Evolutionary conservation across 2,113 vertebrate genomes (phyloP).

Genomic region (Megaceryle maxima): DNA sequence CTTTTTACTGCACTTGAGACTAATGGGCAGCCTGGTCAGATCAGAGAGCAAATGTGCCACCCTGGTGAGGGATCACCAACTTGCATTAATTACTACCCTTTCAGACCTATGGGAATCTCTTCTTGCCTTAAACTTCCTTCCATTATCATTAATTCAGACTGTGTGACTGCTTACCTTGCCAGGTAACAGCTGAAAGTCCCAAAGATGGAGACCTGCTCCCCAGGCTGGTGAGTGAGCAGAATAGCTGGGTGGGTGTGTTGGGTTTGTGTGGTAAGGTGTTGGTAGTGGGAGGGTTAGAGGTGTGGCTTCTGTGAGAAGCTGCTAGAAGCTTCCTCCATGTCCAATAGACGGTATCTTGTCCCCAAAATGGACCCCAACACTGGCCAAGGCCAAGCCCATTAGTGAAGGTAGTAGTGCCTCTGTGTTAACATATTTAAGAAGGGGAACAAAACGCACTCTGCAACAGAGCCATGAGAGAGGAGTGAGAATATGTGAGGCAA

Average conservation of each 20-base stretch:
- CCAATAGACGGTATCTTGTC: neutral
- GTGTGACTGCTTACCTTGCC: neutral
- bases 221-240: neutral
- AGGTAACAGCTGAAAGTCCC: neutral
- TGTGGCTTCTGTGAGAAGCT: neutral
- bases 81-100: neutral
- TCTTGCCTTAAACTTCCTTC: neutral
- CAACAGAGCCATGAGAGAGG: neutral
- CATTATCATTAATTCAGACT: neutral
- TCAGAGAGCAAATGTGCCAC: neutral
- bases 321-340: neutral
- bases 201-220: neutral
- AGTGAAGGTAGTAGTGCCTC: neutral
- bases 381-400: neutral
- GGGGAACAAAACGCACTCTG: neutral
- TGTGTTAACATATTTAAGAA: neutral
- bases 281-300: neutral
- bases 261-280: neutral
- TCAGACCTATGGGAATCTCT: neutral
- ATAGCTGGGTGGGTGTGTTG: neutral
- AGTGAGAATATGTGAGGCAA: neutral
- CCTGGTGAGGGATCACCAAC: neutral
- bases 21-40: neutral
- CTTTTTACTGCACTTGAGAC: neutral
- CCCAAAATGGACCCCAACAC: neutral